A percentile compares a stretch with the other conserved stretches of the same genome.
Evolutionary conservation across 2,888 invertebrate species (phyloP).

Genomic region (Diaprepes abbreviatus): DNA sequence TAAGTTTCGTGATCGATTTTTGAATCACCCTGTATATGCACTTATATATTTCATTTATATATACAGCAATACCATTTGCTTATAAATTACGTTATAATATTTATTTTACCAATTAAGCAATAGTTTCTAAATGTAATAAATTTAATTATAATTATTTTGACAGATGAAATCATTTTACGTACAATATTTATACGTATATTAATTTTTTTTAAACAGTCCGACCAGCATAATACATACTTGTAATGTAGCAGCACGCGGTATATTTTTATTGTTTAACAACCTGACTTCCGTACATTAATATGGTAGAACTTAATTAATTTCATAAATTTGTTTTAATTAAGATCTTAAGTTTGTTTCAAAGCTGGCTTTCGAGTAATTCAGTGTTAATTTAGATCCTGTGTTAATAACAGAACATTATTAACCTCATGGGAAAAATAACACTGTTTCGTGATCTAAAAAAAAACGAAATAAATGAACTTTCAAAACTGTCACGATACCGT

Average conservation of each 20-base stretch:
- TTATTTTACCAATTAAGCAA: background rate
- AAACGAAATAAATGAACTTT: background rate
- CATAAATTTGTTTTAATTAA: conserved; percentile 27
- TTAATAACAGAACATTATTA: background rate
- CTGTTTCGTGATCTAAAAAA: background rate
- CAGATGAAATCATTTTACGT: background rate
- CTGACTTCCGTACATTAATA: conserved; percentile 33
- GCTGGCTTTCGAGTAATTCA: background rate
- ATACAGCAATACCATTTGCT: no score
- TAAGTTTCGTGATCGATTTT: no score
- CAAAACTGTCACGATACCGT: background rate
- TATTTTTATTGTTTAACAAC: conserved; percentile 34
- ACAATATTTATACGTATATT: background rate
- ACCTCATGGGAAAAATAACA: background rate
- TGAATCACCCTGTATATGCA: no score
- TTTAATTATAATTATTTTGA: background rate
- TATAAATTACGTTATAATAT: no score
- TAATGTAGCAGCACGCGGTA: conserved; percentile 15
- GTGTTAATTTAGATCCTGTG: background rate
- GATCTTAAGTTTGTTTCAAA: conserved; percentile 9
- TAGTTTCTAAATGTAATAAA: background rate
- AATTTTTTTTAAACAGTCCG: background rate
- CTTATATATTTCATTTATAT: no score
- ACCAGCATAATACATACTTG: conserved; percentile 14
- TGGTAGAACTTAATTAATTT: conserved; percentile 29